Evolutionary conservation across 2,888 invertebrate species (phyloP).

Genomic region (Bembecia ichneumoniformis): DNA sequence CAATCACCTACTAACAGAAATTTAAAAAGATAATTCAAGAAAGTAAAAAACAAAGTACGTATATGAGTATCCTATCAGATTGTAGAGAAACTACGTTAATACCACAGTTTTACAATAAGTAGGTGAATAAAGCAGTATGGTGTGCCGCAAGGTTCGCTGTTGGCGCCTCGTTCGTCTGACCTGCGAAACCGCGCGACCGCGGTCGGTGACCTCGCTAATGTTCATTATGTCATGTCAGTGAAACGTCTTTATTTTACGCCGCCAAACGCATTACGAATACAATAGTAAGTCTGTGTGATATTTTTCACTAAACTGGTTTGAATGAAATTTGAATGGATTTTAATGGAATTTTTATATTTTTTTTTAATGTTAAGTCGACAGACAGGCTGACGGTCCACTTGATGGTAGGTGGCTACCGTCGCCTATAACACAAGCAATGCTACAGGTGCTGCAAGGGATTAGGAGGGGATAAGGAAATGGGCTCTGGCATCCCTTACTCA

Average conservation of each 20-base stretch:
- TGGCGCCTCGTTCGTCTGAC: constrained; percentile 12
- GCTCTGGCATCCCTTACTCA: too few species aligned
- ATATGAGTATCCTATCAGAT: background rate
- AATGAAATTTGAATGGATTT: too few species aligned
- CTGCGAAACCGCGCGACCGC: constrained; percentile 11
- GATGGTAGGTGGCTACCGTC: too few species aligned
- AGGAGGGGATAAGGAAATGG: too few species aligned
- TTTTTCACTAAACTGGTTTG: too few species aligned
- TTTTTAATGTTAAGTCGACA: too few species aligned
- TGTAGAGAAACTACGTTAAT: background rate
- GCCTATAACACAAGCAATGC: too few species aligned
- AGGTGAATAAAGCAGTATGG: background rate
- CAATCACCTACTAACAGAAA: background rate
- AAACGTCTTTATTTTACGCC: background rate
- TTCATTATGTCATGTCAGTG: constrained; percentile 22
- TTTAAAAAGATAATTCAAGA: background rate
- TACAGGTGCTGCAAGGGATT: too few species aligned
- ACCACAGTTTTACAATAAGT: background rate
- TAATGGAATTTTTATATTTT: too few species aligned
- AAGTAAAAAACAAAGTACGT: too few species aligned
- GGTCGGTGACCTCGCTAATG: constrained; percentile 35
- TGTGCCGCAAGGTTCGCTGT: background rate
- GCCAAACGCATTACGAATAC: background rate
- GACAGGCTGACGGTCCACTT: too few species aligned
- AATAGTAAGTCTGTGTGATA: too few species aligned